A percentile compares a stretch with the other conserved stretches of the same genome.
These are phyloP conservation scores for Gallinago undulata DNA, from an alignment of 2,113 vertebrate genomes.

Conservation along the genomic window DNA sequence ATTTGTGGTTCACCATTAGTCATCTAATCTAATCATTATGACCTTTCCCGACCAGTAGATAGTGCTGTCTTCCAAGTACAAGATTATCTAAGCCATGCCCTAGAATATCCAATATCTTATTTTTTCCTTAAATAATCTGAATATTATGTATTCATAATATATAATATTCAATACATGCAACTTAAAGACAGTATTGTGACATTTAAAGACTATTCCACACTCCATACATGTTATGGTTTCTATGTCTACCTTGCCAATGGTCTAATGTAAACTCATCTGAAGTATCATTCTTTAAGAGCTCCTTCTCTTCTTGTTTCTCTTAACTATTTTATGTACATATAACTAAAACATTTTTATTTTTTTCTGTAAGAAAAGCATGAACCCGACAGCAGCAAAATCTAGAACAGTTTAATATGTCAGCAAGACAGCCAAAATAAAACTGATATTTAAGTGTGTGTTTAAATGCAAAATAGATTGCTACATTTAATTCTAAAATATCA, in stretches of 20 bases:
- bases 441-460: background rate
- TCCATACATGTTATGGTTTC: background rate
- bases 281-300: background rate
- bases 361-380: background rate
- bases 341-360: background rate
- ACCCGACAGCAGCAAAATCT: background rate
- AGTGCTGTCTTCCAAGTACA: background rate
- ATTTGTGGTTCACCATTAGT: background rate
- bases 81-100: background rate
- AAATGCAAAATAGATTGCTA: background rate
- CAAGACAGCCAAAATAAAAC: background rate
- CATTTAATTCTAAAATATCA: background rate
- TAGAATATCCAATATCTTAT: background rate
- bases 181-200: background rate
- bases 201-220: background rate
- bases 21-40: background rate
- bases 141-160: background rate
- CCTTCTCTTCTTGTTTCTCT: background rate
- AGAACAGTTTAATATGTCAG: background rate
- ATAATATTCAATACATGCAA: background rate
- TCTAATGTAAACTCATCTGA: background rate
- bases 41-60: background rate
- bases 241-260: background rate
- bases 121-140: background rate
- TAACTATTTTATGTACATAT: background rate